Conservation (phyloP, 2,797 vertebrate genomes). For the Coregonus ussuriensis region DNA sequence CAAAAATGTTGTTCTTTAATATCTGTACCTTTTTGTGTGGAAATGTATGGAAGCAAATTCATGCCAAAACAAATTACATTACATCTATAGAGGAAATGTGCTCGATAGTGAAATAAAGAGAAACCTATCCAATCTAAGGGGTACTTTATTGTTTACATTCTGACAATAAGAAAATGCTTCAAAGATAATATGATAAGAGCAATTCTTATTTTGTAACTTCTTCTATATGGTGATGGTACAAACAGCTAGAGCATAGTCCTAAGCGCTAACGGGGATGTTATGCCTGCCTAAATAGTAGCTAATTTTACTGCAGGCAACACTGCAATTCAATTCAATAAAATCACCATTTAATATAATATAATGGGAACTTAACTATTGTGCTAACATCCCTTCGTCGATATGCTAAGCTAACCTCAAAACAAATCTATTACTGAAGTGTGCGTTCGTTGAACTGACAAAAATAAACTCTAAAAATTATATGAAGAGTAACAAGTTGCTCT, state of each 20-base stretch:
- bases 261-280: conserved; percentile 39
- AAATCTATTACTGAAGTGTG: conserved; percentile 62
- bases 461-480: conserved; percentile 65
- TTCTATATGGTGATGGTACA: conserved; percentile 68
- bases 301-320: conserved; percentile 32
- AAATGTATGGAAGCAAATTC: neutral
- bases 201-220: conserved; percentile 55
- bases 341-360: conserved; percentile 30
- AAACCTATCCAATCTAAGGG: conserved; percentile 57
- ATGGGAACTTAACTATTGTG: conserved; percentile 23
- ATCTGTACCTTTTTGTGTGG: neutral
- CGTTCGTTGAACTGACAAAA: conserved; percentile 64
- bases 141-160: conserved; percentile 64
- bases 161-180: conserved; percentile 51
- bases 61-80: neutral
- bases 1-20: neutral
- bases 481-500: conserved; percentile 62
- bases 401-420: conserved; percentile 53
- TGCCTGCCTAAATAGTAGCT: conserved; percentile 39
- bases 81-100: neutral
- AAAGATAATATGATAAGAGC: conserved; percentile 54
- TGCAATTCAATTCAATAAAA: conserved; percentile 27
- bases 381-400: conserved; percentile 25
- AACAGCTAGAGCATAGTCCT: conserved; percentile 57
- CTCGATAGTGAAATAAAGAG: conserved; percentile 21